These are phyloP conservation scores for Dendrolimus kikuchii DNA, from an alignment of 1,140 invertebrate genomes.

Conservation along the genomic window DNA sequence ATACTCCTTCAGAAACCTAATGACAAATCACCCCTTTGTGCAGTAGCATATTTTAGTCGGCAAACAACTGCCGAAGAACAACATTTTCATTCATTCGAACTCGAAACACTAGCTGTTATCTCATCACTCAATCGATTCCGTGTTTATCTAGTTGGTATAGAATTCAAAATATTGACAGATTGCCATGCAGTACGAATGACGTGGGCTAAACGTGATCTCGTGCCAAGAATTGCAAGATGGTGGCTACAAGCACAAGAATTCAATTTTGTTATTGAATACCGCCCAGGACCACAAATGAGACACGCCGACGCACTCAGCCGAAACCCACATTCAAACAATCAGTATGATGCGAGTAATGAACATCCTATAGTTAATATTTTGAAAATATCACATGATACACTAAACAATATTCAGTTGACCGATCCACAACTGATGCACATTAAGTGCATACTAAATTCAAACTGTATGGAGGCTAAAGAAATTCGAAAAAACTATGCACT, in stretches of 20 bases:
- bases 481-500: background rate
- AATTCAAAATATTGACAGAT: too few species aligned
- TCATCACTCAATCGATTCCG: conserved; percentile 8
- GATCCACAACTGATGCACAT: background rate
- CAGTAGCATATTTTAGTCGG: conserved; percentile 13
- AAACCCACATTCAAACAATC: background rate
- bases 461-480: background rate
- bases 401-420: too few species aligned
- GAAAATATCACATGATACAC: too few species aligned
- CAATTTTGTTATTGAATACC: conserved; percentile 31
- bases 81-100: conserved; percentile 9
- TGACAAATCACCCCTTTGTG: background rate
- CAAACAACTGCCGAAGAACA: conserved; percentile 12
- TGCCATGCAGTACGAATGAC: conserved; percentile 4
- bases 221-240: conserved; percentile 37
- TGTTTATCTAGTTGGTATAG: too few species aligned
- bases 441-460: conserved; percentile 1
- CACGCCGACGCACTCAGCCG: conserved; percentile 23
- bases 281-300: conserved; percentile 24
- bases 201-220: conserved; percentile 20
- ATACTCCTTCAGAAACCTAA: conserved; percentile 10
- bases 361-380: too few species aligned
- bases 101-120: conserved; percentile 13
- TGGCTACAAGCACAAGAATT: conserved; percentile 31
- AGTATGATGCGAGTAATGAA: background rate